These are phyloP conservation scores for Eubucco bourcierii DNA, from an alignment of 2,113 vertebrate genomes.

Conservation along the genomic window DNA sequence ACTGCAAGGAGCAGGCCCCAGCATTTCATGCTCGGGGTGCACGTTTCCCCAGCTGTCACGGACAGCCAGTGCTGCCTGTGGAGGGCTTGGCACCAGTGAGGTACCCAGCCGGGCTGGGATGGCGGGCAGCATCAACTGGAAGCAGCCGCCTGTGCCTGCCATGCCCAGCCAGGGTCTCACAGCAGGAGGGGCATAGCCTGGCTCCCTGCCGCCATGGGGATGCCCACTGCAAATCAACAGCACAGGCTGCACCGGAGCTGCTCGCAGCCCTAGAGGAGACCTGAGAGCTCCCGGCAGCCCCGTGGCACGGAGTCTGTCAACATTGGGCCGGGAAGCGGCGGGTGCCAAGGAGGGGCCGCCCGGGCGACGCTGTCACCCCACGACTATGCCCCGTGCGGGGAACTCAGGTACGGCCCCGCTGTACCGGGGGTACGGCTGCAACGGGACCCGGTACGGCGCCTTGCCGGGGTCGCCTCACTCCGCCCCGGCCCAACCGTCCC, in stretches of 20 bases:
- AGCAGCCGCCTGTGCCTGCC: neutral
- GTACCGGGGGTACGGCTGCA: neutral
- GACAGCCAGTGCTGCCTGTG: neutral
- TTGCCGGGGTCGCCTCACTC: neutral
- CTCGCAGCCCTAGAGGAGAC: neutral
- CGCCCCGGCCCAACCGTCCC: neutral
- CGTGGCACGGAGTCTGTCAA: neutral
- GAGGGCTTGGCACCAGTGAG: neutral
- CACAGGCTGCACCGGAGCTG: neutral
- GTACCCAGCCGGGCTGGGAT: neutral
- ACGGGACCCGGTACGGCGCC: neutral
- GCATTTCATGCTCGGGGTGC: neutral
- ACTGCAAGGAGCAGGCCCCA: neutral
- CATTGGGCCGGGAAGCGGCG: neutral
- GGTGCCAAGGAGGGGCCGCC: neutral
- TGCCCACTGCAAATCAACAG: fast-evolving
- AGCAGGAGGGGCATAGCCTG: neutral
- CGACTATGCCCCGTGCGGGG: neutral
- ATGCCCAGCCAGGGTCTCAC: neutral
- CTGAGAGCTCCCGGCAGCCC: neutral
- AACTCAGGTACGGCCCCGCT: neutral
- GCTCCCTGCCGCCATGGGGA: neutral
- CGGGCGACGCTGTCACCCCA: neutral
- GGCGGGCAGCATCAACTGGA: neutral
- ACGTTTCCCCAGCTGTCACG: fast-evolving